These are phyloP conservation scores for Orius laevigatus DNA, from an alignment of 1,140 invertebrate genomes.

Conservation along the genomic window DNA sequence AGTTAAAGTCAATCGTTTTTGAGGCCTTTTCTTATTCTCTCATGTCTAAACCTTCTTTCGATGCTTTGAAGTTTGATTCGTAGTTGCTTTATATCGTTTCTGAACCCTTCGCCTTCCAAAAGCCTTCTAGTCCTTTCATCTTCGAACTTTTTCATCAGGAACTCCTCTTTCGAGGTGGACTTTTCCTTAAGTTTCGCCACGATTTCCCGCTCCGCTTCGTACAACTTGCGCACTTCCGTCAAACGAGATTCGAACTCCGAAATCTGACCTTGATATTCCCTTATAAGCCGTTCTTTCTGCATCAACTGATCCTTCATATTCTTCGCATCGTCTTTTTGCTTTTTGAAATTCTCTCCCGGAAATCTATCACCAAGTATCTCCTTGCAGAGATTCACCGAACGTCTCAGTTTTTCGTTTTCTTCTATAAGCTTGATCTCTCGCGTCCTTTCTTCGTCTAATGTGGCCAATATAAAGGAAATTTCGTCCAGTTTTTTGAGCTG, in stretches of 20 bases:
- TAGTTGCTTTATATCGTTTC: conserved; percentile 12
- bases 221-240: background rate
- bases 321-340: background rate
- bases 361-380: conserved; percentile 10
- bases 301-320: conserved; percentile 5
- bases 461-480: conserved; percentile 6
- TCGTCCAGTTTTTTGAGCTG: conserved; percentile 6
- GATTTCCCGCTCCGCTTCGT: background rate
- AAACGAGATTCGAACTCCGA: conserved; percentile 1
- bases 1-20: background rate
- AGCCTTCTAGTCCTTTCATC: conserved; percentile 13
- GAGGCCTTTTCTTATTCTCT: conserved; percentile 2
- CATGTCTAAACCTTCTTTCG: conserved; percentile 11
- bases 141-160: conserved; percentile 8
- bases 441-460: background rate
- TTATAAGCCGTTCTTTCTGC: conserved; percentile 1
- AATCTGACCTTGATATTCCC: background rate
- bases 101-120: conserved; percentile 12
- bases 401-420: conserved; percentile 13
- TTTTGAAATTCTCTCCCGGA: conserved; percentile 1
- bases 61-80: conserved; percentile 5
- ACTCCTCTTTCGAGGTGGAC: conserved; percentile 2
- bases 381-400: conserved; percentile 8
- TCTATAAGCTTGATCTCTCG: conserved; percentile 10
- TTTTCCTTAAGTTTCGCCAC: conserved; percentile 8